Base-by-base conservation (phyloP, 2,888 invertebrate species). In the Nemotelus pantherinus region DNA sequence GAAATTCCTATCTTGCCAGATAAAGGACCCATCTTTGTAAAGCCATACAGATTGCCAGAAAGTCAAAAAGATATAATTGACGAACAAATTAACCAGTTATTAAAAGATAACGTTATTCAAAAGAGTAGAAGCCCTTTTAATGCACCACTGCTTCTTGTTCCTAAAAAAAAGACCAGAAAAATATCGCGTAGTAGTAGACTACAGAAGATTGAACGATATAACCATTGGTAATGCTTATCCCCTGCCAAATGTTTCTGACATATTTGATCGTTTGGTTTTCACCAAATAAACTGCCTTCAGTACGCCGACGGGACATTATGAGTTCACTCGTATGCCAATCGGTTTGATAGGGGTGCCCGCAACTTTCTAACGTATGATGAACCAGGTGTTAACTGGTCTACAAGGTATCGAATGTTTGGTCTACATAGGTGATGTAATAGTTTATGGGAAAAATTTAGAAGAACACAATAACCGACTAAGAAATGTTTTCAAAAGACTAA, bases 401-500 rank as follows among this genome's bases (percentile, higher is more conserved):
- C 80, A 81, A 79, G 80, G 80, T 5, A 80, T 78, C 4, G 78
- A 75, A 45, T 82, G 82, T 64, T 43, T 76, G 3, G 76, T 76
- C 4, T 76, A 64, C 43, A 39, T 76, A 7, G 76, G 64, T 44
- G 65, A 76, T 25, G 64, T 76, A 2, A 10, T 76, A 2, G 68
- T 71, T 3, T 77, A 58, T 45, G 41, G 50, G 9, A 80, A 74
- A 50, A 43, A 77, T 6, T 65, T 84, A n/a, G n/a, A n/a, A n/a
- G n/a, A n/a, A n/a, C n/a, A n/a, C n/a, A n/a, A n/a, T n/a, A n/a
- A n/a, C n/a, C n/a, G n/a, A n/a, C n/a, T n/a, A n/a, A n/a, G 10
- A 81, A 83, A 63, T 60, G 81, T 83, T 3, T 81, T 83, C 53
- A 57, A 82, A 58, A 80, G 78, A 71, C 70, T 82, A n/a, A 75